Conservation (phyloP, 2,797 vertebrate genomes). For the Lagocephalus sceleratus region DNA sequence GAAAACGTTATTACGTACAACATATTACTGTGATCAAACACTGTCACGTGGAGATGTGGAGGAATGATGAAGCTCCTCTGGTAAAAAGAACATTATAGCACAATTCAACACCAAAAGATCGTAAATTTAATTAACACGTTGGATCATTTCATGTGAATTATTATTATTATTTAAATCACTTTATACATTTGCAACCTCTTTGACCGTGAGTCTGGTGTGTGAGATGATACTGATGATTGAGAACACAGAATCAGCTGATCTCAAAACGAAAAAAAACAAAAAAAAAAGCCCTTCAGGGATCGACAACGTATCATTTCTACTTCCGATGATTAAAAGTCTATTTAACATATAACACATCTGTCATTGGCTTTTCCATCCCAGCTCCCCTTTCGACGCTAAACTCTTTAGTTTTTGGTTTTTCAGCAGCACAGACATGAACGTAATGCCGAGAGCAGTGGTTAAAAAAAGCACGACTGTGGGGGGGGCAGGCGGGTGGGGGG, state of each 20-base stretch:
- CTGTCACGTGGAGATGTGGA: slow-evolving; percentile 22
- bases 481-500: not conserved
- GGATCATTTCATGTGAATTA: no score
- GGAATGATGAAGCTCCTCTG: not conserved
- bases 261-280: no score
- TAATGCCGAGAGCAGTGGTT: slow-evolving; percentile 37
- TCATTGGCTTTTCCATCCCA: slow-evolving; percentile 37
- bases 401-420: slow-evolving; percentile 38
- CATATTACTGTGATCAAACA: slow-evolving; percentile 49
- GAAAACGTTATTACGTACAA: slow-evolving; percentile 58
- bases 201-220: not conserved
- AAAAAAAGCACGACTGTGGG: slow-evolving; percentile 33
- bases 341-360: slow-evolving; percentile 34
- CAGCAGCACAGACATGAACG: slow-evolving; percentile 33
- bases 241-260: slow-evolving; percentile 7
- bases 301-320: slow-evolving; percentile 19
- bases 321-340: slow-evolving; percentile 40
- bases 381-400: slow-evolving; percentile 1
- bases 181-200: no score
- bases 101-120: slow-evolving; percentile 22
- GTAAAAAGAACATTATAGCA: slow-evolving; percentile 17
- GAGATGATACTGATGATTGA: not conserved
- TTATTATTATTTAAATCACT: no score
- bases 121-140: not conserved
- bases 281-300: slow-evolving; percentile 32